phyloP scores from a whole-genome alignment of 2,888 invertebrate species.

The Hydraecia micacea region DNA sequence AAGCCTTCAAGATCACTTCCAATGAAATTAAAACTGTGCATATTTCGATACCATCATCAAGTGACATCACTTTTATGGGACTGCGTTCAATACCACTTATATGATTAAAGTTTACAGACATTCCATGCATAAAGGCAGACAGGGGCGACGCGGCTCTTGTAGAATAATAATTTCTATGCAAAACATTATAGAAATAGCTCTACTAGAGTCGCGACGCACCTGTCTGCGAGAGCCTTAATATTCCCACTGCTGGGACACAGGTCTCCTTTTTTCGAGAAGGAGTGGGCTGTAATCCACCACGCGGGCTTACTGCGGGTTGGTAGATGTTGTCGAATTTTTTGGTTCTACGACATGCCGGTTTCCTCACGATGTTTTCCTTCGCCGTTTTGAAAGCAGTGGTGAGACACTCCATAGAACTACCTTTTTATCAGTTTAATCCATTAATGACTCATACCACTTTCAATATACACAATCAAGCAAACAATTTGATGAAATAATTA shows the following conservation, averaged over 20 bases:
- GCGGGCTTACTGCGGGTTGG: not conserved
- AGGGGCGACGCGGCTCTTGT: no score
- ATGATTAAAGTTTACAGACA: conserved; percentile 20
- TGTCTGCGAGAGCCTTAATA: no score
- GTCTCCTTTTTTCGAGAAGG: not conserved
- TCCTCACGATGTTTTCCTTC: not conserved
- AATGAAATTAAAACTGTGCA: not conserved
- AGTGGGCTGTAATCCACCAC: not conserved
- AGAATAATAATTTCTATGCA: no score
- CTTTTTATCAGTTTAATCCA: conserved; percentile 25
- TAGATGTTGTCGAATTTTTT: not conserved
- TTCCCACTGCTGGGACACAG: not conserved
- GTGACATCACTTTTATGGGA: not conserved
- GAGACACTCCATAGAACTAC: not conserved
- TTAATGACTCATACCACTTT: conserved; percentile 2
- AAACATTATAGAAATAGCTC: no score
- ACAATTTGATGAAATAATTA: conserved; percentile 4
- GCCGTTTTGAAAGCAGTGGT: not conserved
- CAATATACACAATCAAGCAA: conserved; percentile 11
- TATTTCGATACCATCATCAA: not conserved
- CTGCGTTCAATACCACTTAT: conserved; percentile 15
- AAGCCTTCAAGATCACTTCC: not conserved
- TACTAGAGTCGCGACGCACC: no score
- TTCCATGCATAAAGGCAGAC: not conserved
- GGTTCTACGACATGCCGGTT: not conserved